Evolutionary conservation across 1,140 invertebrate species (phyloP), one percentile per base, ranked within the genome.

Genomic region (Atta colombica): DNA sequence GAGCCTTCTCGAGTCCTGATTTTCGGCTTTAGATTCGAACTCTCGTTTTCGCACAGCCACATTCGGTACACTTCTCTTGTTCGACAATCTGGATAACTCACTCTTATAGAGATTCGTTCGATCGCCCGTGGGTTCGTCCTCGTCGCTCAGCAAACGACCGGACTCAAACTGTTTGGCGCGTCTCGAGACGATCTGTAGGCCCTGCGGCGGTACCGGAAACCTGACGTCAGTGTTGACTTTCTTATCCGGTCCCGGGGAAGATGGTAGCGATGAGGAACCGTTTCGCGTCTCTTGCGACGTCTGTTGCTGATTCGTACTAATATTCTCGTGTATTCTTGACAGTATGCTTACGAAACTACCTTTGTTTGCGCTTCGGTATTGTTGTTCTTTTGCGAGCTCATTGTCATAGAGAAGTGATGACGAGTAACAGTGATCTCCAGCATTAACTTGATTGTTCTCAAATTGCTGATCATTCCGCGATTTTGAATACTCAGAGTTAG

Each of bases 151-250:
- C 14, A 96, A 87, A 85, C 94, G 93, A 2, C 96, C 96, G 2
- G 95, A 96, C 91, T 98, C 97, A 93, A 98, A 97, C 90, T 98
- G 97, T 85, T 96, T 96, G 0, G 97, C 97, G n/a, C 97, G 94
- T 72, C 96, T 96, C 2, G 97, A 97, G 28, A 97, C 97, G 60
- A 97, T 96, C 90, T 97, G 97, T 21, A 97, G 92, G 49, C 96
- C 96, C 51, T 94, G 94, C 10, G 96, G 94, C 0, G 96, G 95
- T 82, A 95, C 93, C 25, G 95, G 95, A 86, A 96, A 96, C 92
- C 97, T 97, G 3, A 10, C n/a, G 77, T 93, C 95, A 39, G 71
- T 51, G 4, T 68, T 49, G 31, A 31, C 49, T 53, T 93, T 95
- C 16, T 94, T 95, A 1, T 95, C 94, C 7, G 92, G 93, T 16